Percentiles rank a stretch among this genome's conserved stretches.
Evolutionary conservation across 2,888 invertebrate genomes (phyloP).

Genomic region (Oasisia sp.): DNA sequence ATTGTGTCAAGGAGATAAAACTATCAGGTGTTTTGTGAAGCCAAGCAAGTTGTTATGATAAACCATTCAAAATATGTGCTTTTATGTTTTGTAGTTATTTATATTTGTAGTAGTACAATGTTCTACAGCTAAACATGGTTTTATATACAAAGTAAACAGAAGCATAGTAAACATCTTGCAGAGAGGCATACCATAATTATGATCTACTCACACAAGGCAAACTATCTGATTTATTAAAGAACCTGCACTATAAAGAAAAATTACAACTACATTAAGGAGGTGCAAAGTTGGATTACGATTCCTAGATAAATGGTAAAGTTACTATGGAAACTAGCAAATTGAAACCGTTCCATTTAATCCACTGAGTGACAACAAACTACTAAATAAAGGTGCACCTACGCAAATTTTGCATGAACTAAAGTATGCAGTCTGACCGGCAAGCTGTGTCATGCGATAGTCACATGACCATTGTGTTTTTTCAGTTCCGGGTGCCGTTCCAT

Average conservation of each 20-base stretch:
- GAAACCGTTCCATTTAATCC: no score
- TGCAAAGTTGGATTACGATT: no score
- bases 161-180: background rate
- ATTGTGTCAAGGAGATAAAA: background rate
- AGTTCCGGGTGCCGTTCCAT: slow-evolving; percentile 35
- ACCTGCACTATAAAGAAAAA: background rate
- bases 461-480: background rate
- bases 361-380: background rate
- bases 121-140: background rate
- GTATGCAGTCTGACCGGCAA: background rate
- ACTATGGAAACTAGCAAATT: no score
- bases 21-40: background rate
- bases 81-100: no score
- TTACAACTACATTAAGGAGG: background rate
- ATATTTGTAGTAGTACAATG: no score
- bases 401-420: background rate
- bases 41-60: background rate
- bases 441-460: background rate
- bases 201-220: no score
- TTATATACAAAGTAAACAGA: background rate
- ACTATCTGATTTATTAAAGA: no score
- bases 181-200: no score
- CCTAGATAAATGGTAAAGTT: no score
- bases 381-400: background rate
- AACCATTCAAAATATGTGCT: background rate